Percentiles rank a stretch among this genome's conserved stretches.
phyloP scores from a whole-genome alignment of 2,113 vertebrate genomes.

The Hyperopisus bebe region DNA sequence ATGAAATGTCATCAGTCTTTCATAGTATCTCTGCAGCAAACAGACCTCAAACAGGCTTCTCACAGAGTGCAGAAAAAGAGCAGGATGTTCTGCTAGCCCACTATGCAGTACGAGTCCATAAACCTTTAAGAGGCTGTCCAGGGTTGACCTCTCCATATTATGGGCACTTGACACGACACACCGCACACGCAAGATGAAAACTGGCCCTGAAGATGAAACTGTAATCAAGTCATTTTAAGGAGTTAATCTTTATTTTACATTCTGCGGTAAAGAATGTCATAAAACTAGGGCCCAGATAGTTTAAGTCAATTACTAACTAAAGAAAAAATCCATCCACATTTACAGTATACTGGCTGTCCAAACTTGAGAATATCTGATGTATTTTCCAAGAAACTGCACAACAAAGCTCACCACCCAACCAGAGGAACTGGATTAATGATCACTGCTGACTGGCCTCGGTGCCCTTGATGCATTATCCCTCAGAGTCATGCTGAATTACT shows the following conservation, averaged over 20 bases:
- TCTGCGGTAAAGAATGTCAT: background rate
- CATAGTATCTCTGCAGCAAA: background rate
- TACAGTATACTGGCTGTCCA: background rate
- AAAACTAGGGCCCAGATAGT: background rate
- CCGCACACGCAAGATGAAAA: background rate
- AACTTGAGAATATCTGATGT: background rate
- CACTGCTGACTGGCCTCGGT: slow-evolving; percentile 38
- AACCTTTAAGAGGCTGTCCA: background rate
- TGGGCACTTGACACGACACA: background rate
- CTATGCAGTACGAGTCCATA: background rate
- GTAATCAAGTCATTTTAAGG: background rate
- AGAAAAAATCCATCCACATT: background rate
- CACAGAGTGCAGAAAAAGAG: background rate
- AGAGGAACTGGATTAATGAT: slow-evolving; percentile 38
- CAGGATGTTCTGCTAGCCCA: background rate
- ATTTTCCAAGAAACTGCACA: slow-evolving; percentile 12
- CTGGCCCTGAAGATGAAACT: background rate
- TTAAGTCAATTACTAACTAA: background rate
- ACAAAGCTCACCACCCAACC: slow-evolving; percentile 20
- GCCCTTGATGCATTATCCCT: slow-evolving; percentile 36
- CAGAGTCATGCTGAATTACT: slow-evolving; percentile 28
- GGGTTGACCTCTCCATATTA: too few species aligned
- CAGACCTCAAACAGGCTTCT: background rate
- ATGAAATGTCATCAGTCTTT: background rate
- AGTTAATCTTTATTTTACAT: background rate